Evolutionary conservation across 2,888 invertebrate species (phyloP).

Genomic region (Conops quadrifasciatus): DNA sequence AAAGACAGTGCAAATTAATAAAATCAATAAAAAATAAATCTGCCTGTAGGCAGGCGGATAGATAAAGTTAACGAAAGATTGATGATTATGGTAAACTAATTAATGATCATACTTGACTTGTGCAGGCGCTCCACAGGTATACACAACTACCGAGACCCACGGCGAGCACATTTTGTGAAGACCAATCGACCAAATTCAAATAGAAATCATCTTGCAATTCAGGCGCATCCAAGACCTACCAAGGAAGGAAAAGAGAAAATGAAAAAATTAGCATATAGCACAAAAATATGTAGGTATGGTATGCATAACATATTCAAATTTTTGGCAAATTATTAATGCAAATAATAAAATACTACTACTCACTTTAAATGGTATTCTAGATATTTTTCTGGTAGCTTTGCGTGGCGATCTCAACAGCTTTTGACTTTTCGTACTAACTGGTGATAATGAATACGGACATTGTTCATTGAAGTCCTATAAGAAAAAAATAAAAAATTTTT

Average conservation of each 20-base stretch:
- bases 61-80: not conserved
- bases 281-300: not conserved
- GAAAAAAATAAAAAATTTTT: constrained; percentile 16
- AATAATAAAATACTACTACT: constrained; percentile 25
- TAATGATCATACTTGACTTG: constrained; percentile 78
- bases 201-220: constrained; percentile 93
- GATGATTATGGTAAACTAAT: constrained; percentile 32
- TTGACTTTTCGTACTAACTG: constrained; percentile 94
- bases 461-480: constrained; percentile 80
- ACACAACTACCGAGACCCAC: constrained; percentile 98
- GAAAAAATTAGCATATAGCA: not conserved
- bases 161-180: constrained; percentile 96
- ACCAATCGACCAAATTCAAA: constrained; percentile 99
- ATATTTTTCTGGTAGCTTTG: constrained; percentile 98
- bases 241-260: constrained; percentile 11
- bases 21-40: constrained; percentile 39
- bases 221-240: constrained; percentile 61
- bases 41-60: no score
- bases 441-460: constrained; percentile 92
- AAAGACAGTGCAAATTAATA: constrained; percentile 36
- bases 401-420: constrained; percentile 92
- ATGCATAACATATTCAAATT: not conserved
- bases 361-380: constrained; percentile 95
- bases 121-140: constrained; percentile 98
- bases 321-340: not conserved